These are phyloP conservation scores for Hetaerina titia DNA, from an alignment of 2,888 invertebrate genomes.

Conservation along the genomic window DNA sequence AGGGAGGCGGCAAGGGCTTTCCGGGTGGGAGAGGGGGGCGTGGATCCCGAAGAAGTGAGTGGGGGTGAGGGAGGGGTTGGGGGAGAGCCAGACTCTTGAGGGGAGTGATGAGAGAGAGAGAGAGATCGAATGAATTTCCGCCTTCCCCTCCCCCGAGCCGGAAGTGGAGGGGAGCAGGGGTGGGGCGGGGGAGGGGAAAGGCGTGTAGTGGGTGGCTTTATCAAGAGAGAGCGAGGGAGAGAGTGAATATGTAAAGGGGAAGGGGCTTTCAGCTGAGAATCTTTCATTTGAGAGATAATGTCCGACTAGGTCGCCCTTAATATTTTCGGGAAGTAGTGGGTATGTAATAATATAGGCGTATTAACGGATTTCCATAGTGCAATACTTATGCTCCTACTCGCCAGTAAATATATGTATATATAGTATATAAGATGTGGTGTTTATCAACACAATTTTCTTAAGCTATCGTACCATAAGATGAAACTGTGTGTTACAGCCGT, in stretches of 20 bases:
- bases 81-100: background rate
- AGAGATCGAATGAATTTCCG: slow-evolving; percentile 60
- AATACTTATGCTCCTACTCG: too few relatives aligned
- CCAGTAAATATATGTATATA: too few relatives aligned
- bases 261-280: background rate
- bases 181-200: background rate
- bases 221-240: slow-evolving; percentile 3
- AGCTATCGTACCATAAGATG: too few relatives aligned
- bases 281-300: slow-evolving; percentile 35
- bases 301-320: background rate
- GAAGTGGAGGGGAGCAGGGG: slow-evolving; percentile 4
- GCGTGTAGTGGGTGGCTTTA: background rate
- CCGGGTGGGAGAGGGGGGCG: background rate
- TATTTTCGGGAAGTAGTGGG: background rate
- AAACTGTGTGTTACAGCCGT: too few relatives aligned
- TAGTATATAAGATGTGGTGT: too few relatives aligned
- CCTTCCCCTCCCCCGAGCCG: slow-evolving; percentile 18
- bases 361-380: background rate
- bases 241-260: background rate
- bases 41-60: background rate
- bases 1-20: background rate
- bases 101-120: background rate
- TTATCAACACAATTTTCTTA: too few relatives aligned
- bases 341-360: background rate
- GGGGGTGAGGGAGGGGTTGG: background rate